Base-by-base conservation (phyloP, 1,140 invertebrate genomes). In the Drosophila truncata region DNA sequence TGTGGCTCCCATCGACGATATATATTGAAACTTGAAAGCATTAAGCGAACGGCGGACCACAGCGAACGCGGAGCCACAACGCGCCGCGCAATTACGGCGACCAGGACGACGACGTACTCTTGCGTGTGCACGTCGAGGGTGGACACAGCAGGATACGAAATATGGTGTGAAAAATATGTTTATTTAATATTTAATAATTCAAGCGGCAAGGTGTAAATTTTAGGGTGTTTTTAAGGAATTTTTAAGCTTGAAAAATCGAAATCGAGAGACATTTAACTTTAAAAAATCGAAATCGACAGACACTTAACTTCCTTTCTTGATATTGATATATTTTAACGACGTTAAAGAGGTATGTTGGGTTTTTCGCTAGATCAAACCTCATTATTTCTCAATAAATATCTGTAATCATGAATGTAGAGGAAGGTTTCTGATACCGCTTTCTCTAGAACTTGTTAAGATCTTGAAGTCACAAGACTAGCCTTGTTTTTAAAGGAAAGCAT, bases 1-100 rank as follows among this genome's bases (percentile, higher is more conserved):
- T 61, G 76, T 54, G 55, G 60, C 44, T 57, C 52, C 52, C 73
- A 59, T 66, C 49, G 46, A 64, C 54, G 60, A 65, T 74, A 80
- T 74, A 80, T 78, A 66, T 62, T 61, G 57, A 58, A 80, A 80
- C 55, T 66, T 60, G 61, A 67, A 74, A 74, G 76, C 66, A 75
- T 64, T 59, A 55, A 80, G 47, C 64, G 71, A 42, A 33, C 67
- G 50, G 41, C 52, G 47, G 46, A 55, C 42, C 44, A 61, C 20
- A 52, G 50, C 54, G 31, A 78, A 58, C 29, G 27, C 55, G 31
- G 23, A 64, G 35, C 65, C 76, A 41, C 33, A 50, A 25, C 55
- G 50, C 65, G 59, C 54, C 39, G 52, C 66, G 66, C 65, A 78
- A 78, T 78, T 78, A 79, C 58, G 75, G 57, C 55, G 41, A 42